phyloP scores from a whole-genome alignment of 2,888 invertebrate species.

The Amaurobius ferox region DNA sequence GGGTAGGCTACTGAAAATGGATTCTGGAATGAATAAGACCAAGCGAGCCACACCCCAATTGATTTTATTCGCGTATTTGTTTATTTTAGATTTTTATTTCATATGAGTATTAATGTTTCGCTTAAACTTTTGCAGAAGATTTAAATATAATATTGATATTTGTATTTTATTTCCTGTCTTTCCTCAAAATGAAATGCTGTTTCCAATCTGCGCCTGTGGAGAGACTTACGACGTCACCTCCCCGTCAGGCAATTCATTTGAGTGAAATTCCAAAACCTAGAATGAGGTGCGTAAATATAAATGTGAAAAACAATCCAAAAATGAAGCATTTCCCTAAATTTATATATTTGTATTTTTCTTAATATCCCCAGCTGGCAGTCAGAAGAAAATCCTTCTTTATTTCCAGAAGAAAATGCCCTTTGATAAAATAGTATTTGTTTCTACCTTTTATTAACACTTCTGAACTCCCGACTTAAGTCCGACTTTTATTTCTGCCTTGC shows the following conservation, averaged over 20 bases:
- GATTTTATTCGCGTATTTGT: neutral
- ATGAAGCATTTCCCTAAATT: neutral
- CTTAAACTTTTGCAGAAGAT: too few species aligned
- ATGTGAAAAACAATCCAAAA: neutral
- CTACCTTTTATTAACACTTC: neutral
- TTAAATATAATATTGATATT: too few species aligned
- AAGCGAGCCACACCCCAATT: too few species aligned
- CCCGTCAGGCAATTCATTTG: neutral
- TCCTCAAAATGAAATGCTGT: too few species aligned
- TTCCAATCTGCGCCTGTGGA: neutral
- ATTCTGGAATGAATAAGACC: too few species aligned
- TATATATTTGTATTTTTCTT: conserved; percentile 3
- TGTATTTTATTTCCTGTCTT: too few species aligned
- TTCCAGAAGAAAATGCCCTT: neutral
- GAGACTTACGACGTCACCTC: neutral
- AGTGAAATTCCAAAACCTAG: neutral
- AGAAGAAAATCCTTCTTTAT: neutral
- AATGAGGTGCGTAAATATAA: neutral
- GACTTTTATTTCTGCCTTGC: neutral
- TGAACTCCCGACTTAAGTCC: neutral
- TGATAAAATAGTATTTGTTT: neutral
- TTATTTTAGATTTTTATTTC: neutral
- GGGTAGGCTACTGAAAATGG: too few species aligned
- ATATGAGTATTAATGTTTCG: too few species aligned
- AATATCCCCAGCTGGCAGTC: neutral